phyloP scores from a whole-genome alignment of 2,797 vertebrate genomes.

The Arremon aurantiirostris region DNA sequence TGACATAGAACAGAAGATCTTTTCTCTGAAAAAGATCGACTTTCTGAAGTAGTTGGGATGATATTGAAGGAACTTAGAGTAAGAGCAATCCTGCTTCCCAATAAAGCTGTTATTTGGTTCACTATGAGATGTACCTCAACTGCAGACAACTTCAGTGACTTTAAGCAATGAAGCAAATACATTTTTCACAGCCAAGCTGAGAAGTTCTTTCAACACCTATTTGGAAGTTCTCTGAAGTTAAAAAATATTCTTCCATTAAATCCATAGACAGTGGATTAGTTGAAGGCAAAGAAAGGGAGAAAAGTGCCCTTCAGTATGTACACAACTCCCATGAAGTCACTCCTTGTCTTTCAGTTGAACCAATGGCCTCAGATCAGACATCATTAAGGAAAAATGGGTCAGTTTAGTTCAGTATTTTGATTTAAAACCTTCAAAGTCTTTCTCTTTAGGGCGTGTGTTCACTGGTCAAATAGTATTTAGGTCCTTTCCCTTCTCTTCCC shows the following conservation, averaged over 20 bases:
- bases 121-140: background rate
- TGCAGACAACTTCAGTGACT: background rate
- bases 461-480: background rate
- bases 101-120: background rate
- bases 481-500: conserved; percentile 19
- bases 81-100: background rate
- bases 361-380: background rate
- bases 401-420: background rate
- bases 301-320: background rate
- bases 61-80: background rate
- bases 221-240: background rate
- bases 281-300: background rate
- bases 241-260: background rate
- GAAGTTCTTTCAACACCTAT: background rate
- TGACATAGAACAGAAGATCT: background rate
- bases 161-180: background rate
- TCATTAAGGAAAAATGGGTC: conserved; percentile 24
- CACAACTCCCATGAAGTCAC: background rate
- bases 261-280: background rate
- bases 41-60: background rate
- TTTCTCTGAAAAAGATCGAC: background rate
- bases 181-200: background rate
- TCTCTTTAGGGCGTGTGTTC: background rate
- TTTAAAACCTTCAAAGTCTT: conserved; percentile 39
- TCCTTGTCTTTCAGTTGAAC: background rate